Conservation (phyloP, 2,888 invertebrate genomes). For the Amphiduros pacificus region DNA sequence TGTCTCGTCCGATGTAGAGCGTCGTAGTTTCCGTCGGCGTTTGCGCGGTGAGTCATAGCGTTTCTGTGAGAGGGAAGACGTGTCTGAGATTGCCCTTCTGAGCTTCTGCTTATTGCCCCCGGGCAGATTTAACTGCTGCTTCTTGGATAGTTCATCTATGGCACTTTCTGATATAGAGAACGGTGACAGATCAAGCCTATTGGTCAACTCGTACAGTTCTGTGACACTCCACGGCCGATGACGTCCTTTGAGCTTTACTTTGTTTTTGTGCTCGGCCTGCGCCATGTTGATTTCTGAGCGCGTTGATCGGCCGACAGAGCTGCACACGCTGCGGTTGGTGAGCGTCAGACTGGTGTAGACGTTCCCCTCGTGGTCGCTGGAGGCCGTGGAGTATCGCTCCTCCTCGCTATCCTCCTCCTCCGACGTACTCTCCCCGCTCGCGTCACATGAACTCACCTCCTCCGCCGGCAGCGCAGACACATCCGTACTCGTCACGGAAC, state of each 20-base stretch:
- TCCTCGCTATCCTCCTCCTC: slow-evolving; percentile 1
- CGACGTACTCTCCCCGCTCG: background rate
- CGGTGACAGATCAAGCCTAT: slow-evolving; percentile 61
- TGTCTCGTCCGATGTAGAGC: slow-evolving; percentile 7
- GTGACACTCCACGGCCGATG: slow-evolving; percentile 85
- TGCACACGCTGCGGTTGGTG: background rate
- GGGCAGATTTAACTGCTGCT: background rate
- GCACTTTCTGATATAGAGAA: slow-evolving; percentile 59
- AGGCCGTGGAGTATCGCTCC: background rate
- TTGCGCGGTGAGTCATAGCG: slow-evolving; percentile 3
- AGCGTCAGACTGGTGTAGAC: background rate
- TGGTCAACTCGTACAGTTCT: slow-evolving; percentile 73
- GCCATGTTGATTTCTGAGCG: background rate
- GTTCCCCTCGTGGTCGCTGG: background rate
- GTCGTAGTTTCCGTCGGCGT: background rate
- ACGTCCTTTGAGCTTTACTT: background rate
- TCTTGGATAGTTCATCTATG: slow-evolving; percentile 4
- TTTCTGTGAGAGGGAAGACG: background rate
- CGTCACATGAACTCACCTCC: slow-evolving; percentile 23
- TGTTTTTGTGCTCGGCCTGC: background rate
- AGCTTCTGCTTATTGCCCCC: slow-evolving; percentile 9
- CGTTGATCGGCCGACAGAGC: background rate
- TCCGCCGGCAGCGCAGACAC: background rate
- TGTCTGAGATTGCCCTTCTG: slow-evolving; percentile 10
- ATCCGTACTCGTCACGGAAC: slow-evolving; percentile 12